phyloP scores from a whole-genome alignment of 2,797 vertebrate species.

The Enteromius trimaculatus region DNA sequence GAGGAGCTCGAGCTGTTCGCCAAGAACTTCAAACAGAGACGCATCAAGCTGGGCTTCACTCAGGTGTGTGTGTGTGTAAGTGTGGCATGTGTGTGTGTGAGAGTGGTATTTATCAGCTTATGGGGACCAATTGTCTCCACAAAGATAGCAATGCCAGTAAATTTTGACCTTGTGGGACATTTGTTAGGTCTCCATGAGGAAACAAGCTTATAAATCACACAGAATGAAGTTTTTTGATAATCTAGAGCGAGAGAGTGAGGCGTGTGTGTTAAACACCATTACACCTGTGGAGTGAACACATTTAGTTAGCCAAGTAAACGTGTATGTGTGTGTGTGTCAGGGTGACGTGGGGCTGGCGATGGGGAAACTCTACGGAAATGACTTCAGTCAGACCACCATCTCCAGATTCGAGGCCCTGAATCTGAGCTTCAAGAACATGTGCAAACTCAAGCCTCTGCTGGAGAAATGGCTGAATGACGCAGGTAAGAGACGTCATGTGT shows the following conservation, averaged over 20 bases:
- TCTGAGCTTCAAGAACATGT: slow-evolving; percentile 95
- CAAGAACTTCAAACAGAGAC: slow-evolving; percentile 90
- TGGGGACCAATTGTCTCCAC: too few relatives aligned
- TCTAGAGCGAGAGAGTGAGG: too few relatives aligned
- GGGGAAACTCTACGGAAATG: slow-evolving; percentile 91
- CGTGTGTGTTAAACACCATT: slow-evolving; percentile 59
- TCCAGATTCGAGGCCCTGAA: slow-evolving; percentile 92
- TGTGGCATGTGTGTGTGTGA: slow-evolving; percentile 58
- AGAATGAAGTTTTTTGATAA: too few relatives aligned
- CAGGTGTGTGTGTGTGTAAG: slow-evolving; percentile 74
- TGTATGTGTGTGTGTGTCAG: slow-evolving; percentile 65
- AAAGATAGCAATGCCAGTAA: too few relatives aligned
- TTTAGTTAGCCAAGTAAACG: background rate
- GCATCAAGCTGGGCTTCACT: slow-evolving; percentile 92
- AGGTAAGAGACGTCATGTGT: slow-evolving; percentile 67
- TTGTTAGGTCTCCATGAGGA: too few relatives aligned
- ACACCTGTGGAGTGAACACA: too few relatives aligned
- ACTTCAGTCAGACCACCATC: slow-evolving; percentile 93
- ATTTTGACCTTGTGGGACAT: too few relatives aligned
- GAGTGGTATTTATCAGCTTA: too few relatives aligned
- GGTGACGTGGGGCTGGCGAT: slow-evolving; percentile 90
- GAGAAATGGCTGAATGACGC: slow-evolving; percentile 92
- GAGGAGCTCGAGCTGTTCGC: slow-evolving; percentile 92
- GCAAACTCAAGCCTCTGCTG: slow-evolving; percentile 90
- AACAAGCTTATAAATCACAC: too few relatives aligned